These are phyloP conservation scores for Erethizon dorsatum DNA, from an alignment of 2,797 vertebrate species.

Conservation along the genomic window DNA sequence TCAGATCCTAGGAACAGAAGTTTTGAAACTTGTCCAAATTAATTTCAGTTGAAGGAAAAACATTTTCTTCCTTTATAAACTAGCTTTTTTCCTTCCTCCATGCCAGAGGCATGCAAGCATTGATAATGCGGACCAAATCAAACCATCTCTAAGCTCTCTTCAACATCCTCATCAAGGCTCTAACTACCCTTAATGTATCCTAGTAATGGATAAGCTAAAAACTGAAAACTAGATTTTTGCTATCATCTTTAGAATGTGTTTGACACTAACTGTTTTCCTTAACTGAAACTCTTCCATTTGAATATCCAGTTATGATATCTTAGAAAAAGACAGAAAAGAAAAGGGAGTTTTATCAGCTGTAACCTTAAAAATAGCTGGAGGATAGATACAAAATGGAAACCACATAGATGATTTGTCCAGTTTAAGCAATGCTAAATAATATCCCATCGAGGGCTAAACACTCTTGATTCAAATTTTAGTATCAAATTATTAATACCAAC, in stretches of 20 bases:
- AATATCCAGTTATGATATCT: neutral
- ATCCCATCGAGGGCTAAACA: neutral
- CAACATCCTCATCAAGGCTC: neutral
- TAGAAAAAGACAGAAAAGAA: neutral
- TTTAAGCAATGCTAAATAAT: neutral
- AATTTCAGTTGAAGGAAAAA: neutral
- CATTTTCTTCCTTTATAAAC: neutral
- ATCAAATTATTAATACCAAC: neutral
- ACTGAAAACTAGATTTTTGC: constrained; percentile 2
- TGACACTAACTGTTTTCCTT: neutral
- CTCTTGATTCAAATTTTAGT: neutral
- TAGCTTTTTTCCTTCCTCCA: neutral
- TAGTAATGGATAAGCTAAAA: neutral
- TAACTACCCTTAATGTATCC: neutral
- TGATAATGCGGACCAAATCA: neutral
- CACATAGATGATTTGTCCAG: neutral
- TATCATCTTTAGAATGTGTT: neutral
- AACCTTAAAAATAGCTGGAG: neutral
- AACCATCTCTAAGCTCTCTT: neutral
- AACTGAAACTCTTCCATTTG: neutral
- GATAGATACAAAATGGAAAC: neutral
- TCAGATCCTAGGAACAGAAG: neutral
- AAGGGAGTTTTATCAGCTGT: neutral
- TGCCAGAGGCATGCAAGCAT: neutral
- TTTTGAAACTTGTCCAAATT: neutral